A percentile compares a stretch with the other conserved stretches of the same genome.
Evolutionary conservation across 2,888 invertebrate species (phyloP).

Genomic region (Myopa tessellatipennis): DNA sequence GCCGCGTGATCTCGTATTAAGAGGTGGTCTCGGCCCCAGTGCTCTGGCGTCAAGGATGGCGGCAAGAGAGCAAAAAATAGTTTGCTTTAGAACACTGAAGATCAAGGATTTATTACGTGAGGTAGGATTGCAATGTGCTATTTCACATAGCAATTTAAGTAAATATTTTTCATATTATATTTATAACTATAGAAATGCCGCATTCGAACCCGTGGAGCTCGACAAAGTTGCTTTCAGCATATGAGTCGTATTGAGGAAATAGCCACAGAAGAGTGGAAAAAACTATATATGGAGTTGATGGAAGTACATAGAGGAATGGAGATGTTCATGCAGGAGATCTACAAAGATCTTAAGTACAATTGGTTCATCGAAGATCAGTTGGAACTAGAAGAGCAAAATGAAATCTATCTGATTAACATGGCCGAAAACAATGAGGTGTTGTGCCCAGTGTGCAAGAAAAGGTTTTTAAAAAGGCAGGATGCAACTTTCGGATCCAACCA

Average conservation of each 20-base stretch:
- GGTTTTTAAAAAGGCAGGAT: conserved; percentile 38
- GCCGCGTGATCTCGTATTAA: conserved; percentile 50
- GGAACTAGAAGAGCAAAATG: conserved; percentile 58
- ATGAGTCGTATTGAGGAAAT: conserved; percentile 46
- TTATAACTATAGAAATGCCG: conserved; percentile 57
- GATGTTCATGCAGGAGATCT: conserved; percentile 53
- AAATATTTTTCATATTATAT: not conserved
- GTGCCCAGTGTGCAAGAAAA: conserved; percentile 70
- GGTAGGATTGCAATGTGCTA: conserved; percentile 47
- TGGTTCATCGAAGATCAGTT: conserved; percentile 61
- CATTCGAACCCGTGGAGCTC: conserved; percentile 58
- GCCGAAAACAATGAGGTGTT: conserved; percentile 68
- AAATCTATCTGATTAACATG: conserved; percentile 53
- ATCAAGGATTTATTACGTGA: conserved; percentile 62
- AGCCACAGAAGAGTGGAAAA: conserved; percentile 46
- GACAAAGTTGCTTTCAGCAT: conserved; percentile 52
- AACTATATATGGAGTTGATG: conserved; percentile 60
- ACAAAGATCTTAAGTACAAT: conserved; percentile 61
- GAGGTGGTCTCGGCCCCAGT: conserved; percentile 57
- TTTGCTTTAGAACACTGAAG: conserved; percentile 60
- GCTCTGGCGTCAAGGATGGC: conserved; percentile 56
- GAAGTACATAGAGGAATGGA: conserved; percentile 59
- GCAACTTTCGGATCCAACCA: conserved; percentile 52
- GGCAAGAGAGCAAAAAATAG: conserved; percentile 50
- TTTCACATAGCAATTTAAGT: not conserved